A percentile compares a stretch with the other conserved stretches of the same genome.
Evolutionary conservation across 2,113 vertebrate genomes (phyloP).

Genomic region (Cochlearius cochlearius): DNA sequence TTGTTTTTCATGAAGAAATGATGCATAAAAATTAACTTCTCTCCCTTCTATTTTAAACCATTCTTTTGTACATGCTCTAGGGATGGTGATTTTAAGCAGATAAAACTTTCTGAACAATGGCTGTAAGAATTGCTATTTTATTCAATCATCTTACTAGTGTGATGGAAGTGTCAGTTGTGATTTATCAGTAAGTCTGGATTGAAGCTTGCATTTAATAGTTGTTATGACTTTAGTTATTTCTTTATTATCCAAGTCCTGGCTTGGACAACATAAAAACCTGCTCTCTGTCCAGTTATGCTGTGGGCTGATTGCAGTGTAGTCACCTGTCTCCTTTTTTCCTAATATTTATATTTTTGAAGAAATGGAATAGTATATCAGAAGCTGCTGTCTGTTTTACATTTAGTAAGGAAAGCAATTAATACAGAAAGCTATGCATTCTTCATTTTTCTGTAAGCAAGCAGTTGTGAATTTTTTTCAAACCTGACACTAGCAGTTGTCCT

Average conservation of each 20-base stretch:
- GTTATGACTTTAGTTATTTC: neutral
- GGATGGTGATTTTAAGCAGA: neutral
- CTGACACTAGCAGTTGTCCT: neutral
- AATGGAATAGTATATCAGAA: neutral
- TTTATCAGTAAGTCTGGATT: neutral
- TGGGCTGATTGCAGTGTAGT: neutral
- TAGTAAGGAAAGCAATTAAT: neutral
- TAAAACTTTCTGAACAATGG: neutral
- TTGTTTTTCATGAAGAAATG: constrained; percentile 73
- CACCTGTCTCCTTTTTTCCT: neutral
- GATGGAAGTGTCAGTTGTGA: neutral
- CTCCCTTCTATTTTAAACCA: neutral
- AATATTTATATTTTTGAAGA: neutral
- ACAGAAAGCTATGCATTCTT: neutral
- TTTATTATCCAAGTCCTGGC: neutral
- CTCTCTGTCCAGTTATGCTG: neutral
- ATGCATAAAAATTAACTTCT: constrained; percentile 66
- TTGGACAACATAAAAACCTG: neutral
- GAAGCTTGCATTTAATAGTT: neutral
- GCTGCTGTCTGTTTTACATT: neutral
- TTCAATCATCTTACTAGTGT: neutral
- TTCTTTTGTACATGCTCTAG: neutral
- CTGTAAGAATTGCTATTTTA: neutral
- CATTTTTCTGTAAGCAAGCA: neutral
- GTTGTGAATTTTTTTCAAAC: neutral